These are phyloP conservation scores for Stenchaetothrips biformis DNA, from an alignment of 2,888 invertebrate species.

Conservation along the genomic window DNA sequence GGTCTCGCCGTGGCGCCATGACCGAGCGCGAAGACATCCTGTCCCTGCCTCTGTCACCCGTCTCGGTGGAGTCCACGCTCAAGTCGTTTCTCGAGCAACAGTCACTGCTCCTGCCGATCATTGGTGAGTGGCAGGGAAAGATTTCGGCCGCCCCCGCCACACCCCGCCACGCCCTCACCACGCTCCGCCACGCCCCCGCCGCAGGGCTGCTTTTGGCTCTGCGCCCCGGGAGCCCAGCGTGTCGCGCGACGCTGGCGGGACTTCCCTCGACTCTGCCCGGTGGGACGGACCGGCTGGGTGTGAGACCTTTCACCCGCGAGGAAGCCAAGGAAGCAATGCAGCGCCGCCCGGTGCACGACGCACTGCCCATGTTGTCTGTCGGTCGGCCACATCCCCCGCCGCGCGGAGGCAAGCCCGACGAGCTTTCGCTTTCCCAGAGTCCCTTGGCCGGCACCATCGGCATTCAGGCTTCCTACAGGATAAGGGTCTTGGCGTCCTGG, in stretches of 20 bases:
- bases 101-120: conserved; percentile 8
- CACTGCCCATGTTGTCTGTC: neutral
- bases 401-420: too few species aligned
- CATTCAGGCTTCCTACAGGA: too few species aligned
- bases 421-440: too few species aligned
- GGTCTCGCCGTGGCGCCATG: neutral
- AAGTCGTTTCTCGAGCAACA: conserved; percentile 10
- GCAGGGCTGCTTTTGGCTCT: neutral
- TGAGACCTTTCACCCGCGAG: too few species aligned
- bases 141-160: neutral
- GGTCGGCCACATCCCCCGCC: neutral
- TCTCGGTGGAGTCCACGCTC: conserved; percentile 16
- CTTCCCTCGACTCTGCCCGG: too few species aligned
- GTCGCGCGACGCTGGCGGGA: too few species aligned
- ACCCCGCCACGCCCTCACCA: neutral
- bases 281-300: too few species aligned
- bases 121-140: neutral
- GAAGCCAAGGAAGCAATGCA: too few species aligned
- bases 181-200: neutral
- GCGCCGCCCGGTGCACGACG: neutral
- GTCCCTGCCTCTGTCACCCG: neutral
- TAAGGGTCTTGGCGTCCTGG: too few species aligned
- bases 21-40: conserved; percentile 19
- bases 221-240: neutral
- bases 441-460: too few species aligned